A percentile compares a stretch with the other conserved stretches of the same genome.
phyloP scores from a whole-genome alignment of 2,888 invertebrate genomes.

The Mantis religiosa region DNA sequence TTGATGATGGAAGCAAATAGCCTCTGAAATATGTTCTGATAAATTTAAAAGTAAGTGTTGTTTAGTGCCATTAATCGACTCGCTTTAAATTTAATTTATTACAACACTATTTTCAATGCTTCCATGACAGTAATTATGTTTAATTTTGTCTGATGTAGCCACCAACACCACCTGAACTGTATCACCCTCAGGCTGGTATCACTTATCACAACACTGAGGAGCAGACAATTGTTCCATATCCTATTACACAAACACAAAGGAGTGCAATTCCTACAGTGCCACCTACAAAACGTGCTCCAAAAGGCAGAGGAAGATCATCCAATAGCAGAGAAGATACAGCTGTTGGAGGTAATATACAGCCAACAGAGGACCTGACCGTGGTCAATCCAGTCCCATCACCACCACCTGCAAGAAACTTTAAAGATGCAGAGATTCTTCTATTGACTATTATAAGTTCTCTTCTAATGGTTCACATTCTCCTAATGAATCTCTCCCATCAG shows the following conservation, averaged over 20 bases:
- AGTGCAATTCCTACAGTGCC: conserved; percentile 40
- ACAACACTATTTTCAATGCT: too few species aligned
- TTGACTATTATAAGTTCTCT: too few species aligned
- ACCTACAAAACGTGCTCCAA: conserved; percentile 34
- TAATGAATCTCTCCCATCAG: not conserved
- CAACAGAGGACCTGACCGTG: not conserved
- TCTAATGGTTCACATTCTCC: too few species aligned
- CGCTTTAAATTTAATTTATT: too few species aligned
- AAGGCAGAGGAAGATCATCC: conserved; percentile 17
- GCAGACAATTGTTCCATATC: conserved; percentile 34
- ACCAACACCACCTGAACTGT: conserved; percentile 33
- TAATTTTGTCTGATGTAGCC: not conserved
- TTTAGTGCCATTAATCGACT: too few species aligned
- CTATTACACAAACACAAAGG: conserved; percentile 36
- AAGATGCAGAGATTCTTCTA: not conserved
- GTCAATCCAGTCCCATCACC: not conserved
- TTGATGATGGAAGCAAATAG: too few species aligned
- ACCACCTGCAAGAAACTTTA: not conserved
- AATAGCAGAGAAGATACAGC: not conserved
- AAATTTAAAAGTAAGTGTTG: too few species aligned
- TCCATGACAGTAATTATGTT: too few species aligned
- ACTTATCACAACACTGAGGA: conserved; percentile 38
- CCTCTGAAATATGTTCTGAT: too few species aligned
- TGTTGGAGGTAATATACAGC: not conserved
- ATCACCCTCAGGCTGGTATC: conserved; percentile 35